Base-by-base conservation (phyloP, 2,113 vertebrate genomes). In the Eolophus roseicapilla region DNA sequence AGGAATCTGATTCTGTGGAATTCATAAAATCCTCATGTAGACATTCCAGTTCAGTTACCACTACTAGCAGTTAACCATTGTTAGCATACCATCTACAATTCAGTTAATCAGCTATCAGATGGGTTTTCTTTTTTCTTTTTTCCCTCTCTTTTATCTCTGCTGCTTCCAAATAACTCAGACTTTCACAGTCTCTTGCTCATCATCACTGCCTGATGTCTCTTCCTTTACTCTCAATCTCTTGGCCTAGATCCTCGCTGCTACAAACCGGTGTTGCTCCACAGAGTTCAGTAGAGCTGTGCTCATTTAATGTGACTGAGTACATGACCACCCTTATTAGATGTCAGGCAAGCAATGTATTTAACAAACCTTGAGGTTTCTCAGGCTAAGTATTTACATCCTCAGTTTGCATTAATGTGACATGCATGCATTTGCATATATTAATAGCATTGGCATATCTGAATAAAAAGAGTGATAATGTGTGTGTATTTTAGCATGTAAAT, bases 321-420 rank as follows among this genome's bases (percentile, higher is more conserved):
- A 47, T 44, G 44, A 14, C 28, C 37, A 59, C 44, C 31, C 23
- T 86, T 46, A 65, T 84, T 91, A 92, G 65, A 57, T 86, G 59
- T 57, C 10, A 9, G 39, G 28, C 64, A 90, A 87, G 37, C 53
- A 74, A 55, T 43, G 67, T 86, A 53, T 85, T 74, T 90, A 92
- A 89, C 60, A 82, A 86, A 78, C 12, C 44, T 59, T 55, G 37
- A 74, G 81, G 67, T 92, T 94, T 95, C 69, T 95, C 52, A 73
- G 69, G 63, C 75, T 94, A 87, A 86, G 59, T 95, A 77, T 93
- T 96, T 92, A 95, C 74, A 93, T 68, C 50, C 65, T 92, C 63
- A 59, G 60, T 95, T 93, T 94, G 92, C 70, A 69, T 87, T 91
- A 96, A 71, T 73, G 60, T 94, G 86, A 57, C 88, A 52, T 59